Evolutionary conservation across 2,113 vertebrate genomes (phyloP), one percentile per base, ranked within the genome.

Genomic region (Lipophrys pholis): DNA sequence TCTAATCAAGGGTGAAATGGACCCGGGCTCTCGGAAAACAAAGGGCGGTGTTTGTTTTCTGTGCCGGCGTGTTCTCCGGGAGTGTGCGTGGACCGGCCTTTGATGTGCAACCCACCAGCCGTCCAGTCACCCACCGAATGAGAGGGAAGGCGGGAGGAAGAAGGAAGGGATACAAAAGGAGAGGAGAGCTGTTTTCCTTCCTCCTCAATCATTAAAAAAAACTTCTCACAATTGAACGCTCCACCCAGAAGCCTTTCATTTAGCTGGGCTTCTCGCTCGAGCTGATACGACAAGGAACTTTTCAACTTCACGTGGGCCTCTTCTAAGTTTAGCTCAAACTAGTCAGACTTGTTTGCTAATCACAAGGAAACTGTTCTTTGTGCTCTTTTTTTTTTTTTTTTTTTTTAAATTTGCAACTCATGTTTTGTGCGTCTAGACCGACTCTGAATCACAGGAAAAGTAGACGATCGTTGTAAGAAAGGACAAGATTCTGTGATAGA

Each of bases 1-100:
- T 92, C 76, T 91, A 91, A 91, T 91, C 91, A 91, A 35, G 76
- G 55, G 11, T 6, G 30, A 80, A 80, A 48, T 57, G 40, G 76
- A 38, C 43, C 67, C 64, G 53, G 3, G 74, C 69, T 46, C 60
- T 62, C 43, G 52, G 86, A 30, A 30, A 92, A 91, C 90, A 92
- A 93, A 93, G 86, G 69, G 57, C 38, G 51, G 11, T 91, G 89
- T 94, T 93, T 93, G 87, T 92, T 92, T 92, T 85, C 91, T 62
- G 70, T 61, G 73, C 69, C 1, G 64, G 59, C 83, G 48, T 84
- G 83, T 54, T 79, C 83, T 90, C 89, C 84, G 77, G 81, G 57
- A 30, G 12, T 65, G 84, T 84, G 83, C 63, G 67, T 68, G 87
- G 64, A 69, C 63, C 8, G 76, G 65, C 12, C 87, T 92, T 93